Base-by-base conservation (phyloP, 2,888 invertebrate genomes). In the Syrphus vitripennis region DNA sequence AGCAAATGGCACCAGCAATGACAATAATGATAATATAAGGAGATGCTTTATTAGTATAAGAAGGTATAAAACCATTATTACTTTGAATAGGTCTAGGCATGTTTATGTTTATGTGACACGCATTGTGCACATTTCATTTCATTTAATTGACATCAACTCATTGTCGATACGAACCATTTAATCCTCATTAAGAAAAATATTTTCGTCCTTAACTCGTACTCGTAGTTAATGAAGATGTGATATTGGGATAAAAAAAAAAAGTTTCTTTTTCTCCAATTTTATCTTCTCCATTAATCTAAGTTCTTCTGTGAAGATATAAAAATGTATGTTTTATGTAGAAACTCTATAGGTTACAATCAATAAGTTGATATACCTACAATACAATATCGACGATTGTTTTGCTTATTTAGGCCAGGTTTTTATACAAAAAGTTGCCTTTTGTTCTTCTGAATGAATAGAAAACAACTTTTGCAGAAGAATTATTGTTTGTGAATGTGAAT, bases 361-460 rank as follows among this genome's bases (percentile, higher is more conserved):
- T 59, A 59, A 59, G 59, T 59, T 59, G 59, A 59, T 37, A 59
- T 19, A n/a, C n/a, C n/a, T n/a, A n/a, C n/a, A n/a, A n/a, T n/a
- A 59, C 59, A 57, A 57, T 57, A 55, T 4, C 10, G 19, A 57
- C 37, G 21, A 59, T 59, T 59, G 59, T 59, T 34, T 21, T 59
- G 59, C 14, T 21, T 59, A 37, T 59, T 59, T 59, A 59, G 59
- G 59, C 14, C 37, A 59, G 59, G 59, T 34, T 34, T 45, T 34
- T 21, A 37, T 34, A 55, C 29, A 55, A 50, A n/a, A 4, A 26
- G 26, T 55, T 53, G 29, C 10, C 29, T 55, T 55, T 55, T 29
- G 16, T 29, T 29, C 10, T 55, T 10, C 16, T n/a, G n/a, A n/a
- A 29, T 55, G 29, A 55, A 55, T 26, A 26, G 9, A 40, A 10